A percentile compares a stretch with the other conserved stretches of the same genome.
Conservation (phyloP, 2,113 vertebrate genomes). For the Rhegmatorhina hoffmannsi region DNA sequence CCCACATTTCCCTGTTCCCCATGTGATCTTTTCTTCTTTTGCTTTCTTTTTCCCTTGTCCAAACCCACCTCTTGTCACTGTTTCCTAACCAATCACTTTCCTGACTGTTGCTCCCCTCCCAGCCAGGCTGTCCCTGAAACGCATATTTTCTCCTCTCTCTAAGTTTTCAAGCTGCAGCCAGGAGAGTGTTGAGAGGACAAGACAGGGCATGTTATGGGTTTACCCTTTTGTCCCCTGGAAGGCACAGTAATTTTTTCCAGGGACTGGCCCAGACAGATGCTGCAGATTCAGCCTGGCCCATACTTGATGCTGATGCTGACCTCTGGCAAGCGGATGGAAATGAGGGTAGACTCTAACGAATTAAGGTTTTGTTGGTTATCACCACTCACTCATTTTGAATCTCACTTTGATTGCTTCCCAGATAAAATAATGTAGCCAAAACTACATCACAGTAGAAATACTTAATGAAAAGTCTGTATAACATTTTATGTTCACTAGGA, state of each 20-base stretch:
- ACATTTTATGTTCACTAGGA: background rate
- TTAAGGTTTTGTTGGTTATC: background rate
- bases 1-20: background rate
- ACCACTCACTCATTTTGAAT: background rate
- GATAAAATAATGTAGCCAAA: background rate
- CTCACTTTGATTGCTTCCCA: background rate
- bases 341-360: background rate
- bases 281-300: background rate
- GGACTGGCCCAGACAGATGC: background rate
- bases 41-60: accelerated
- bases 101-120: background rate
- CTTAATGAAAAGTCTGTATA: background rate
- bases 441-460: background rate
- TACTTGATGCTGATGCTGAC: background rate
- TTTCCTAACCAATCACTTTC: background rate
- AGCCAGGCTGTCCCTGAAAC: background rate
- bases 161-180: background rate
- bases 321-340: background rate
- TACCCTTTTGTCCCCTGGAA: background rate
- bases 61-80: background rate
- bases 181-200: background rate
- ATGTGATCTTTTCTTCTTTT: background rate
- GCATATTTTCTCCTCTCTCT: background rate
- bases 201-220: background rate
- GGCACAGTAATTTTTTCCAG: background rate